phyloP scores from a whole-genome alignment of 1,140 invertebrate species.

The Drosophila trapezifrons region DNA sequence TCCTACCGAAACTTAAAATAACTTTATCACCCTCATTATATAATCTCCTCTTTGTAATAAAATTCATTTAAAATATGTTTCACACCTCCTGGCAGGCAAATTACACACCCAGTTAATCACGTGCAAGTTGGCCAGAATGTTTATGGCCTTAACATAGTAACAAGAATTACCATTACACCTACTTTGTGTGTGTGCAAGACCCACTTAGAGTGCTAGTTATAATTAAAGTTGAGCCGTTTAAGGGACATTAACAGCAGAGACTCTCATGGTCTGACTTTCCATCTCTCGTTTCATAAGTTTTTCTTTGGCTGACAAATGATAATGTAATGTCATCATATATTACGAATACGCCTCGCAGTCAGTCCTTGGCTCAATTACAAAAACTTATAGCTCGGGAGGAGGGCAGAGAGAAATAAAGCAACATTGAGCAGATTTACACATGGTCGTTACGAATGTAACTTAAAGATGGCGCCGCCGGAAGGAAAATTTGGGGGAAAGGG shows the following conservation, averaged over 20 bases:
- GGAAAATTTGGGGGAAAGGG: slow-evolving; percentile 30
- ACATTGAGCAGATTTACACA: slow-evolving; percentile 57
- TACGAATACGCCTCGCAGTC: slow-evolving; percentile 47
- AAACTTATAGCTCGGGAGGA: slow-evolving; percentile 56
- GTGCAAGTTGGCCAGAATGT: slow-evolving; percentile 16
- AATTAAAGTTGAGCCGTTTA: slow-evolving; percentile 58
- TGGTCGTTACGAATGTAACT: slow-evolving; percentile 66
- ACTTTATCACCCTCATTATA: not conserved
- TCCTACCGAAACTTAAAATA: not conserved
- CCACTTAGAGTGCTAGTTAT: slow-evolving; percentile 40
- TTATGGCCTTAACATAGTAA: slow-evolving; percentile 20
- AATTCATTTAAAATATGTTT: slow-evolving; percentile 17
- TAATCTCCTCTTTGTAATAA: not conserved
- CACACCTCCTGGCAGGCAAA: slow-evolving; percentile 8
- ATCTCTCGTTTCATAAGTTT: slow-evolving; percentile 18
- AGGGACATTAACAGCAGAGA: slow-evolving; percentile 16
- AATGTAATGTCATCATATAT: slow-evolving; percentile 77
- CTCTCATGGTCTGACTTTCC: not conserved
- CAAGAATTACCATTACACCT: not conserved
- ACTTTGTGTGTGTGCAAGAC: not conserved
- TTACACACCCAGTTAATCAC: slow-evolving; percentile 17
- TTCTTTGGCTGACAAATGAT: slow-evolving; percentile 60
- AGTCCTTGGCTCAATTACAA: slow-evolving; percentile 66
- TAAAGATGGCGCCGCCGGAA: slow-evolving; percentile 80
- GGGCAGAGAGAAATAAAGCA: slow-evolving; percentile 42